Evolutionary conservation across 2,888 invertebrate genomes (phyloP).

Genomic region (Zaprionus lineosus): DNA sequence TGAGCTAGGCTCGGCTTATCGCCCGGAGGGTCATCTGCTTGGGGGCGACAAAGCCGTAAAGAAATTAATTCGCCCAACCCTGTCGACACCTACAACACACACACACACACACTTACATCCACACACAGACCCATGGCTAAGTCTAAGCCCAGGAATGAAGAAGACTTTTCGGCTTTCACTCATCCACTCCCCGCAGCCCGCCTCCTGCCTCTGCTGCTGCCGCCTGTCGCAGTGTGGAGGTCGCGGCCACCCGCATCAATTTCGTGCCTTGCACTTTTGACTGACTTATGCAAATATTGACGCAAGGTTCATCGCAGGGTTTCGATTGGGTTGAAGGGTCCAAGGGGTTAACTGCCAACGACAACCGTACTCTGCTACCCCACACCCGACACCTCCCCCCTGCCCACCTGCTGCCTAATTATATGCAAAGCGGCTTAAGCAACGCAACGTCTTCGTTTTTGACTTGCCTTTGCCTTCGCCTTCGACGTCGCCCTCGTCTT

Average conservation of each 20-base stretch:
- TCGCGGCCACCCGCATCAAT: conserved; percentile 48
- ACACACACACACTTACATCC: conserved; percentile 6
- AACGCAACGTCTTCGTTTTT: conserved; percentile 19
- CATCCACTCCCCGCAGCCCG: conserved; percentile 11
- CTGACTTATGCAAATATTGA: conserved; percentile 58
- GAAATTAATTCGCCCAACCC: conserved; percentile 77
- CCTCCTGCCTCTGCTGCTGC: conserved; percentile 32
- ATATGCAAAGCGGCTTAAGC: conserved; percentile 68
- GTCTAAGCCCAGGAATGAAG: no score
- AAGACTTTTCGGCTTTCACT: conserved; percentile 59
- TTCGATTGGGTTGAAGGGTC: neutral
- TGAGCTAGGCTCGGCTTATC: conserved; percentile 47
- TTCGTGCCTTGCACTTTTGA: conserved; percentile 63
- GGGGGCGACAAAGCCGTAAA: conserved; percentile 66
- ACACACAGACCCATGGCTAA: no score
- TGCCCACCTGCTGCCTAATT: conserved; percentile 49
- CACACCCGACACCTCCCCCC: conserved; percentile 12
- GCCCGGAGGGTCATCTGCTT: conserved; percentile 56
- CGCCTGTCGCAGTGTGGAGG: neutral
- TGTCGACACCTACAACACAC: conserved; percentile 70
- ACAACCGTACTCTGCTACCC: conserved; percentile 12
- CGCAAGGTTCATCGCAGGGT: conserved; percentile 53
- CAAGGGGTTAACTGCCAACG: conserved; percentile 29
- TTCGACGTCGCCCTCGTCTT: conserved; percentile 16
- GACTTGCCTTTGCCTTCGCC: no score